A percentile compares a stretch with the other conserved stretches of the same genome.
Evolutionary conservation across 1,140 invertebrate genomes (phyloP).

Genomic region (Euborellia annulipes): DNA sequence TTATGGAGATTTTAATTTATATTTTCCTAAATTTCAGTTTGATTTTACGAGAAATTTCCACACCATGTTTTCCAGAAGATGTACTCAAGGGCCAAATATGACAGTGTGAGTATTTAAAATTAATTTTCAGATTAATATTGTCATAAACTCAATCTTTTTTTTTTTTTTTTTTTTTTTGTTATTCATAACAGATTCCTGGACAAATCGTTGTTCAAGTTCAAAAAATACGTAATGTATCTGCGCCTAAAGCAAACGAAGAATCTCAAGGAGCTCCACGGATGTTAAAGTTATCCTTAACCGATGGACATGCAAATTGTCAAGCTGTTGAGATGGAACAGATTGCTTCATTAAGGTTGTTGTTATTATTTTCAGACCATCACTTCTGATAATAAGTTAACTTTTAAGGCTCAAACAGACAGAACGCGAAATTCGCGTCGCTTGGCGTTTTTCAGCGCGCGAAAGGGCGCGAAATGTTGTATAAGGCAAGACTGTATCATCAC

Average conservation of each 20-base stretch:
- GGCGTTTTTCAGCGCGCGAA: no score
- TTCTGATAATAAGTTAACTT: no score
- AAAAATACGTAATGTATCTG: slow-evolving; percentile 70
- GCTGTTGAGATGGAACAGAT: slow-evolving; percentile 57
- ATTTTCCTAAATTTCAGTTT: slow-evolving; percentile 38
- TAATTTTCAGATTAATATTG: slow-evolving; percentile 19
- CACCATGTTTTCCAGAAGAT: slow-evolving; percentile 37
- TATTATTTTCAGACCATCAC: no score
- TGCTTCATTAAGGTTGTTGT: slow-evolving; percentile 44
- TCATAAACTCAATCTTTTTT: slow-evolving; percentile 5
- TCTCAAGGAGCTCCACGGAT: slow-evolving; percentile 63
- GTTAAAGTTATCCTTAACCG: slow-evolving; percentile 65
- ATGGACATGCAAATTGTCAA: slow-evolving; percentile 62
- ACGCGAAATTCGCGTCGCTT: no score
- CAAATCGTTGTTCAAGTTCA: slow-evolving; percentile 72
- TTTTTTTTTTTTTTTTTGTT: slow-evolving; percentile 4
- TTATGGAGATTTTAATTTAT: no score
- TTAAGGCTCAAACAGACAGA: no score
- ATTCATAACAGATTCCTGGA: slow-evolving; percentile 33
- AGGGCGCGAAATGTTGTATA: no score
- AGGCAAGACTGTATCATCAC: no score
- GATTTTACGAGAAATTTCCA: slow-evolving; percentile 65
- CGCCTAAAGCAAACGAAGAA: slow-evolving; percentile 80
- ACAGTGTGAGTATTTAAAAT: slow-evolving; percentile 19
- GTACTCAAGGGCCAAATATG: slow-evolving; percentile 37